Conservation (phyloP, 2,797 vertebrate genomes). For the Uromys caudimaculatus region DNA sequence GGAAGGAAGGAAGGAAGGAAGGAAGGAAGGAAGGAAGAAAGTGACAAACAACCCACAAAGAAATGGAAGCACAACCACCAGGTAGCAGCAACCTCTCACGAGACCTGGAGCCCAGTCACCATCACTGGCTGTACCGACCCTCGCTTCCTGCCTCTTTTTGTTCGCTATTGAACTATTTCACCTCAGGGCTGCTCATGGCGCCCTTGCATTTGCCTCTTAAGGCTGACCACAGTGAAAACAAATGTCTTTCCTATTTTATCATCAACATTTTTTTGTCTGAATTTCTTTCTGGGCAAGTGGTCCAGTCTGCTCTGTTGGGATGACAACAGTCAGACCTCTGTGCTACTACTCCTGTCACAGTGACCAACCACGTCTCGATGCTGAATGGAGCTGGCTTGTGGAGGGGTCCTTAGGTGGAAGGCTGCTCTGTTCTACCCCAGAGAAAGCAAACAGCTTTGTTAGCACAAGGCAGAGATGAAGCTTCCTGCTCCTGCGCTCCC, state of each 20-base stretch:
- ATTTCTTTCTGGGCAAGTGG: background rate
- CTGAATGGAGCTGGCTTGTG: background rate
- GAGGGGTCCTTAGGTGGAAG: background rate
- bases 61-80: background rate
- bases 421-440: background rate
- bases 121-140: background rate
- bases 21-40: no score
- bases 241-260: background rate
- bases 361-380: background rate
- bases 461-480: background rate
- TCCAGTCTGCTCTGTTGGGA: background rate
- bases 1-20: no score
- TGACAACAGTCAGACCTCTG: background rate
- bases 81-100: background rate
- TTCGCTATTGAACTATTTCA: no score
- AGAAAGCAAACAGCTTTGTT: background rate
- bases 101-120: background rate
- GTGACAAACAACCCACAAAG: background rate
- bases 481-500: background rate
- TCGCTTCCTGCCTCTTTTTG: background rate
- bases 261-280: background rate
- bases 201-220: background rate
- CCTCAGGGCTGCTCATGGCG: background rate
- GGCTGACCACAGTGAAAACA: background rate
- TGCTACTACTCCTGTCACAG: no score